These are phyloP conservation scores for Moxostoma hubbsi DNA, from an alignment of 2,797 vertebrate species.

Conservation along the genomic window DNA sequence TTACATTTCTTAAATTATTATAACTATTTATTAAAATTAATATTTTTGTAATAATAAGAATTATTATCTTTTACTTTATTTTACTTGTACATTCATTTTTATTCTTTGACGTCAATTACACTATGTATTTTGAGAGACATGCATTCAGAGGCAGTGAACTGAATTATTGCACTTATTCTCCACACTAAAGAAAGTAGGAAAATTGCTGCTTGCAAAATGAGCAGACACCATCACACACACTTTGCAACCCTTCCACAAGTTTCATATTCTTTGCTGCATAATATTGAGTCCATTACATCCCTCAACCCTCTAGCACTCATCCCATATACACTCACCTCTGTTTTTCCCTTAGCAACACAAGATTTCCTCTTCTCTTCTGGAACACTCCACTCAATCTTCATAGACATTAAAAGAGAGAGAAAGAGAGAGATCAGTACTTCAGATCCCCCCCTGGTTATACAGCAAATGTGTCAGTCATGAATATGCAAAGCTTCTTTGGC, in stretches of 20 bases:
- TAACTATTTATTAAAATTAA: too few species aligned
- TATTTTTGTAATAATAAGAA: too few species aligned
- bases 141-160: background rate
- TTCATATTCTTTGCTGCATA: slow-evolving; percentile 67
- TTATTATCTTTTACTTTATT: too few species aligned
- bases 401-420: slow-evolving; percentile 8
- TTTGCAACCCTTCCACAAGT: background rate
- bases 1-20: too few species aligned
- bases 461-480: slow-evolving; percentile 37
- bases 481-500: slow-evolving; percentile 45
- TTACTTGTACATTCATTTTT: too few species aligned
- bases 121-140: background rate
- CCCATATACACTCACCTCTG: slow-evolving; percentile 39
- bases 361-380: slow-evolving; percentile 63
- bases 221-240: background rate
- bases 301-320: slow-evolving; percentile 12
- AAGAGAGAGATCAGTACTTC: slow-evolving; percentile 3
- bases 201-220: background rate
- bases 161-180: background rate
- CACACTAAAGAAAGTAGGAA: background rate
- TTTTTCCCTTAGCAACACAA: slow-evolving; percentile 86
- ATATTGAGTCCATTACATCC: background rate
- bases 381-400: slow-evolving; percentile 61
- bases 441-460: slow-evolving; percentile 27
- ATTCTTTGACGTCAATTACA: too few species aligned